Evolutionary conservation across 2,888 invertebrate species (phyloP).

Genomic region (Acholoe squamosa): DNA sequence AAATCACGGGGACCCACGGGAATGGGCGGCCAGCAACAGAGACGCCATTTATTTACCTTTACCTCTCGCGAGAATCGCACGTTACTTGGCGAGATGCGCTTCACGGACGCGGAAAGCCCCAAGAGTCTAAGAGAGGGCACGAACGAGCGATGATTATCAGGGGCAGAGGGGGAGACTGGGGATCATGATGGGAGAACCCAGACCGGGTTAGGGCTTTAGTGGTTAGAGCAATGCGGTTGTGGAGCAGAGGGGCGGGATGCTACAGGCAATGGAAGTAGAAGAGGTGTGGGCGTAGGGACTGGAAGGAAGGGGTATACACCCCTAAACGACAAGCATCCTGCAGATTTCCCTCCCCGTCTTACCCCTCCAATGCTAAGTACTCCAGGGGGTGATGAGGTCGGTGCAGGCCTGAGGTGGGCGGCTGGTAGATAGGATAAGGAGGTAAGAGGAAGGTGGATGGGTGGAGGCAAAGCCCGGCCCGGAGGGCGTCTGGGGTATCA

Average conservation of each 20-base stretch:
- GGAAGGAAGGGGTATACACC: neutral
- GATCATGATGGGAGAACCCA: neutral
- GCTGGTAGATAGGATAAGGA: neutral
- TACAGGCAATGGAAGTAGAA: neutral
- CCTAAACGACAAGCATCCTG: no score
- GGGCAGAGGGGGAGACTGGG: neutral
- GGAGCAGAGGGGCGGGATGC: neutral
- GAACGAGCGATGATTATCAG: constrained; percentile 9
- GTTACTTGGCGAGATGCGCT: constrained; percentile 4
- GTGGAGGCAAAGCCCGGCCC: neutral
- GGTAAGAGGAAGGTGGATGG: neutral
- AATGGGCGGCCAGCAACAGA: neutral
- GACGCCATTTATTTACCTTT: constrained; percentile 39
- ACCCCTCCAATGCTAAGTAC: neutral
- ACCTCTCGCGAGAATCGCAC: constrained; percentile 34
- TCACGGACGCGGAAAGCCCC: neutral
- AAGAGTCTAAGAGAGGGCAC: neutral
- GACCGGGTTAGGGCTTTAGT: constrained; percentile 1
- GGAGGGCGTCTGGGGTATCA: neutral
- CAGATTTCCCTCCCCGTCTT: neutral
- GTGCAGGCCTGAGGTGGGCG: neutral
- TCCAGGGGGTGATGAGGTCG: constrained; percentile 20
- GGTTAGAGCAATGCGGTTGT: neutral
- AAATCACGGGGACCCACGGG: neutral
- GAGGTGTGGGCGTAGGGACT: neutral